A percentile compares a stretch with the other conserved stretches of the same genome.
These are phyloP conservation scores for Conus betulinus DNA, from an alignment of 1,140 invertebrate species.

Conservation along the genomic window DNA sequence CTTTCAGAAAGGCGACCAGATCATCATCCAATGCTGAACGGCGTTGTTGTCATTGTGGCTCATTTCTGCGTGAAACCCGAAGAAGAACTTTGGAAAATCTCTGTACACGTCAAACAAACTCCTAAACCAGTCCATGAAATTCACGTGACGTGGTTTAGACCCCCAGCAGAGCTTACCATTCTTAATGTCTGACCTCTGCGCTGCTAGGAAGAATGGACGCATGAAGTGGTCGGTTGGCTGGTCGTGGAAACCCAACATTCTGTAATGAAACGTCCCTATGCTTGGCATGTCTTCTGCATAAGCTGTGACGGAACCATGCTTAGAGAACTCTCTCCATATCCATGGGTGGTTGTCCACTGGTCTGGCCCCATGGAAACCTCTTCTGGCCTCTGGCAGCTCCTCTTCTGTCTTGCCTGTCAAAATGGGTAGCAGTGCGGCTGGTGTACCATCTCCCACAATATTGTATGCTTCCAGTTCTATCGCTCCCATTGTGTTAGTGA, in stretches of 20 bases:
- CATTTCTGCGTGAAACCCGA: constrained; percentile 89
- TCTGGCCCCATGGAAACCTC: constrained; percentile 79
- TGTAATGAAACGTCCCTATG: constrained; percentile 92
- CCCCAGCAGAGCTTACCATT: constrained; percentile 82
- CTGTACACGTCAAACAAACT: constrained; percentile 81
- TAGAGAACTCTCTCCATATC: constrained; percentile 73
- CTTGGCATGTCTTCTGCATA: constrained; percentile 90
- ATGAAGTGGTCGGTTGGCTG: constrained; percentile 95
- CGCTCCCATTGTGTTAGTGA: constrained; percentile 82
- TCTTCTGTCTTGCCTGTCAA: constrained; percentile 76
- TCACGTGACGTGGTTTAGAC: constrained; percentile 84
- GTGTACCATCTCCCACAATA: constrained; percentile 94
- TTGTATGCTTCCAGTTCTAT: constrained; percentile 88
- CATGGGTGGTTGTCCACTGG: constrained; percentile 86
- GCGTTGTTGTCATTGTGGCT: constrained; percentile 87
- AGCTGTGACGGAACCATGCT: constrained; percentile 83
- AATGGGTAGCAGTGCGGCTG: constrained; percentile 92
- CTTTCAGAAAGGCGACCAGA: constrained; percentile 83
- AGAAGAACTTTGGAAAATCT: constrained; percentile 86
- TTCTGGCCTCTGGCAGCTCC: constrained; percentile 40
- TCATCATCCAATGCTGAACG: constrained; percentile 82
- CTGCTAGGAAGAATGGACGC: constrained; percentile 85
- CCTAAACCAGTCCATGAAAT: constrained; percentile 82
- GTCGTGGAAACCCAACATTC: constrained; percentile 89
- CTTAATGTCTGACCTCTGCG: constrained; percentile 79